Conservation (phyloP, 2,797 vertebrate genomes). For the Chelmon rostratus region DNA sequence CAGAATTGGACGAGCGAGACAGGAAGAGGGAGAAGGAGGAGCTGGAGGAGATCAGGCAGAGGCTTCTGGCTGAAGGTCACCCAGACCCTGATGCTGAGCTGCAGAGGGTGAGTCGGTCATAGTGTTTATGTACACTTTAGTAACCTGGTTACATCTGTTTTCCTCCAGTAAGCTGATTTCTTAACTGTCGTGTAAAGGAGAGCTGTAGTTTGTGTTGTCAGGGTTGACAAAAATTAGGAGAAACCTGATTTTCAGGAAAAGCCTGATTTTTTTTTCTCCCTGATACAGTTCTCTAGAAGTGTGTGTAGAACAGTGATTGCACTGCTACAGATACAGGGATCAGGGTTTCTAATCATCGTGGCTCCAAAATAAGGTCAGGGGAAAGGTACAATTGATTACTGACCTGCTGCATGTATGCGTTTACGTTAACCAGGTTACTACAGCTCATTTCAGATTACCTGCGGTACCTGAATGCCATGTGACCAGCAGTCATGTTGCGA, state of each 20-base stretch:
- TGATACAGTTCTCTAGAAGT: neutral
- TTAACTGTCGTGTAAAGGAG: neutral
- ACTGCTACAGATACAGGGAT: neutral
- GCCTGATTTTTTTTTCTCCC: too few species aligned
- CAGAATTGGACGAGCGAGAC: constrained; percentile 96
- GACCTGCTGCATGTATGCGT: neutral
- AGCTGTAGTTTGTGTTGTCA: neutral
- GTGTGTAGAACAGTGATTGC: too few species aligned
- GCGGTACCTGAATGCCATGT: neutral
- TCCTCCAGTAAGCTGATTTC: too few species aligned
- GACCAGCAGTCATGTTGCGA: too few species aligned
- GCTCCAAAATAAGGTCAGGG: neutral
- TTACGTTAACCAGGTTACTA: neutral
- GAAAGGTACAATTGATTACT: neutral
- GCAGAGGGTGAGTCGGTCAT: constrained; percentile 89
- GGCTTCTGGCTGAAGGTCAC: constrained; percentile 97
- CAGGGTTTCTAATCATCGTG: neutral
- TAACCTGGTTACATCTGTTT: neutral
- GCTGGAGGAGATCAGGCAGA: constrained; percentile 96
- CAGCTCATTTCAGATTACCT: neutral
- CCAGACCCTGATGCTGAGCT: constrained; percentile 98
- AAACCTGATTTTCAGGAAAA: neutral
- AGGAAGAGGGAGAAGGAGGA: constrained; percentile 98
- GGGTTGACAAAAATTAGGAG: neutral
- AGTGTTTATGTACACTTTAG: neutral